Evolutionary conservation across 2,113 vertebrate genomes (phyloP).

Genomic region (Glaucomys volans): DNA sequence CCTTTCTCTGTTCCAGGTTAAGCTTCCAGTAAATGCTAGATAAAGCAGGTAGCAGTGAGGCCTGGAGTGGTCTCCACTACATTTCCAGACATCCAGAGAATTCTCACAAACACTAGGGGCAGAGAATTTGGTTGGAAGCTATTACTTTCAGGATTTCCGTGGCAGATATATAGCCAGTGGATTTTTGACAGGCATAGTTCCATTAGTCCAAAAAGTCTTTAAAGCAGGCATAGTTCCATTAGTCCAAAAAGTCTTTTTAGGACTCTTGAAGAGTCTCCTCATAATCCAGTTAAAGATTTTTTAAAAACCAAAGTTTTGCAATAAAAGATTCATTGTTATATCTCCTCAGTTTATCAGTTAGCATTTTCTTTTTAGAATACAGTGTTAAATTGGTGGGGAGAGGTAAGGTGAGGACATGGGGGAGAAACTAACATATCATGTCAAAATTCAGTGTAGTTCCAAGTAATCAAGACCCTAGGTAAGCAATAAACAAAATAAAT

Average conservation of each 20-base stretch:
- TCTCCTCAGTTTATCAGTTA: not conserved
- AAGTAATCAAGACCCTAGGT: not conserved
- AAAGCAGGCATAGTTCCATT: not conserved
- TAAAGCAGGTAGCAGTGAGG: constrained; percentile 43
- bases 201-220: no score
- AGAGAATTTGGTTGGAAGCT: constrained; percentile 2
- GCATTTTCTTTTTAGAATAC: constrained; percentile 38
- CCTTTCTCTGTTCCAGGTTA: constrained; percentile 55
- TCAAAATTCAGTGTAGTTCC: not conserved
- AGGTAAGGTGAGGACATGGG: not conserved
- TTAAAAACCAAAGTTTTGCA: not conserved
- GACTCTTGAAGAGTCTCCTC: not conserved
- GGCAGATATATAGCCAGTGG: not conserved
- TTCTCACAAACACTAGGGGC: constrained; percentile 64
- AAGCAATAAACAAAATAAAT: not conserved
- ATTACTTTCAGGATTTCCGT: constrained; percentile 38
- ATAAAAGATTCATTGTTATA: constrained; percentile 13
- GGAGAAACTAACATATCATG: not conserved
- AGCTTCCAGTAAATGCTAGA: constrained; percentile 56
- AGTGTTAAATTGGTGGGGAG: not conserved
- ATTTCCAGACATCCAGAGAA: constrained; percentile 74
- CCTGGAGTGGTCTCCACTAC: constrained; percentile 23
- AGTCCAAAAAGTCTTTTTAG: constrained; percentile 35
- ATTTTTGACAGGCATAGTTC: not conserved
- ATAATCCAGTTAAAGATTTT: not conserved